These are phyloP conservation scores for Melieria omissa DNA, from an alignment of 2,888 invertebrate genomes.

Conservation along the genomic window DNA sequence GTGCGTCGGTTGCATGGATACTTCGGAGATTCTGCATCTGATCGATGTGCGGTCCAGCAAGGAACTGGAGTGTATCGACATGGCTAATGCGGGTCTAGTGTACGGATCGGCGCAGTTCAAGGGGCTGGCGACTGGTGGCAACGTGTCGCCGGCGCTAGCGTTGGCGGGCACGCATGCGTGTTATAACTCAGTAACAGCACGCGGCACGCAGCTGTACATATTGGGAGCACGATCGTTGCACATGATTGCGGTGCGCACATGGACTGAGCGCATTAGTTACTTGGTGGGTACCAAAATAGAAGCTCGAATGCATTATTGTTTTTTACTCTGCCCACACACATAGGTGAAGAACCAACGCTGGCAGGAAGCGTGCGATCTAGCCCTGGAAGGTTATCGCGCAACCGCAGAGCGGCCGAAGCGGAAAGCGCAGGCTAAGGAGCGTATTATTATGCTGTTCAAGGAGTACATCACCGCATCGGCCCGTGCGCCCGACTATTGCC, in stretches of 20 bases:
- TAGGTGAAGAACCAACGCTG: constrained; percentile 69
- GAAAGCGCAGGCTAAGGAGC: constrained; percentile 65
- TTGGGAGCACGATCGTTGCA: constrained; percentile 75
- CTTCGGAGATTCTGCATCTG: constrained; percentile 83
- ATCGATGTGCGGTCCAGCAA: constrained; percentile 90
- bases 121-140: constrained; percentile 95
- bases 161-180: constrained; percentile 74
- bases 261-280: constrained; percentile 76
- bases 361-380: constrained; percentile 71
- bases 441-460: constrained; percentile 67
- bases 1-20: constrained; percentile 86
- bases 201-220: constrained; percentile 76
- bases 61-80: constrained; percentile 84
- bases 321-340: neutral
- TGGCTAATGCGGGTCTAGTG: constrained; percentile 83
- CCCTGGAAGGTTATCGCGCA: constrained; percentile 67
- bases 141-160: constrained; percentile 77
- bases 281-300: constrained; percentile 63
- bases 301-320: neutral
- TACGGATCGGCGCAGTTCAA: constrained; percentile 88
- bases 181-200: constrained; percentile 77
- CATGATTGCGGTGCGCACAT: constrained; percentile 72
- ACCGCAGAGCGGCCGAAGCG: constrained; percentile 64
- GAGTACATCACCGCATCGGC: constrained; percentile 66
- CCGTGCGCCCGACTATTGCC: constrained; percentile 64